A percentile compares a stretch with the other conserved stretches of the same genome.
Conservation (phyloP, 92 coral and sea anemone genomes). For the Blastomussa wellsi region DNA sequence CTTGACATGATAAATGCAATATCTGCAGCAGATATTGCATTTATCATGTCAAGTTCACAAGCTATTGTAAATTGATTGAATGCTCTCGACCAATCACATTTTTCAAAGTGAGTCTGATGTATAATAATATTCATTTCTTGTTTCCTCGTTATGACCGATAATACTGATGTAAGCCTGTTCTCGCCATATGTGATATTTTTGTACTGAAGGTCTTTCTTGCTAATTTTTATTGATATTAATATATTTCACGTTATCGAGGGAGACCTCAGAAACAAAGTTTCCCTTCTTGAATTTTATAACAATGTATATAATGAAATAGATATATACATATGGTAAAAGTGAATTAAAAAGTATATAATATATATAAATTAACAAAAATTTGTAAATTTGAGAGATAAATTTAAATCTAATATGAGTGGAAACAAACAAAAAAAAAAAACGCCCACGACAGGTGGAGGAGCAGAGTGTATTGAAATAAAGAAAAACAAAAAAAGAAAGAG, state of each 20-base stretch:
- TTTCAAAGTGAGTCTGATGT: too few relatives aligned
- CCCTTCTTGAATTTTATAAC: constrained; percentile 1
- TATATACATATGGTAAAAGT: too few relatives aligned
- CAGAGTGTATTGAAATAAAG: background rate
- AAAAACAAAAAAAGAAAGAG: background rate
- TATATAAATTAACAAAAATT: background rate
- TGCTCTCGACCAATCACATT: too few relatives aligned
- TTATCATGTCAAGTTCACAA: too few relatives aligned
- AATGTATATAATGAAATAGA: background rate
- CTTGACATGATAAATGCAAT: too few relatives aligned
- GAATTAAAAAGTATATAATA: background rate
- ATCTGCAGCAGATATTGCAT: too few relatives aligned
- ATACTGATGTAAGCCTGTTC: background rate
- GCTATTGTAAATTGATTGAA: too few relatives aligned
- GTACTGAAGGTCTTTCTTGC: background rate
- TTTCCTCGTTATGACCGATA: background rate
- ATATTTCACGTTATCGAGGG: background rate
- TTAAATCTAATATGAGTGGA: background rate
- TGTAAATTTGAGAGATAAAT: background rate
- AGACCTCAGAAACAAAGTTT: background rate
- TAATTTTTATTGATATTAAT: background rate
- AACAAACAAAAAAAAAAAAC: background rate
- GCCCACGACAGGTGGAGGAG: background rate
- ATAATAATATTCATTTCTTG: background rate
- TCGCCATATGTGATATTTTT: background rate